Percentiles rank a stretch among this genome's conserved stretches.
Evolutionary conservation across 2,888 invertebrate genomes (phyloP).

Genomic region (Drosophila mimica): DNA sequence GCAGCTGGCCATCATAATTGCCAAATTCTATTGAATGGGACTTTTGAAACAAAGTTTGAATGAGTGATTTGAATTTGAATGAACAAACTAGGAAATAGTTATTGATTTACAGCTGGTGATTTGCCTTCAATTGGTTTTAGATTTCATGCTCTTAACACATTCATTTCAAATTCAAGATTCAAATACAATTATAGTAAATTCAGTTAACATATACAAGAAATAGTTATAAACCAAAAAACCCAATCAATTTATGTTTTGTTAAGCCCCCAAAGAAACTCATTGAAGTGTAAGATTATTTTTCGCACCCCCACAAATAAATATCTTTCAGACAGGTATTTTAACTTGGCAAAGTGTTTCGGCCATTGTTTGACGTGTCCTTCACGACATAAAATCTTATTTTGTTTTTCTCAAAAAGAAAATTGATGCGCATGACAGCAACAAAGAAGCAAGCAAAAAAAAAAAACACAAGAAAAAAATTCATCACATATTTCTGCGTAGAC

Average conservation of each 20-base stretch:
- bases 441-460: constrained; percentile 22
- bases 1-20: constrained; percentile 60
- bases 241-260: background rate
- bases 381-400: constrained; percentile 58
- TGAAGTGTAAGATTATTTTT: constrained; percentile 50
- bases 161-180: background rate
- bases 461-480: constrained; percentile 47
- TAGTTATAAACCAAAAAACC: background rate
- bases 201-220: too few relatives aligned
- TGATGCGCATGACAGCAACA: constrained; percentile 72
- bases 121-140: background rate
- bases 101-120: background rate
- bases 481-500: constrained; percentile 68
- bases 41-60: background rate
- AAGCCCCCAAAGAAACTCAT: constrained; percentile 5
- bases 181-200: background rate
- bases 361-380: constrained; percentile 78
- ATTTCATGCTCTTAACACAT: background rate
- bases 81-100: background rate
- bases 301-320: constrained; percentile 59
- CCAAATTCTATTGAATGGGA: constrained; percentile 4
- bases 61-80: background rate
- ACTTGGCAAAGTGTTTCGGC: constrained; percentile 41
- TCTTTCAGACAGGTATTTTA: constrained; percentile 54
- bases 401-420: constrained; percentile 53